phyloP scores from a whole-genome alignment of 2,113 vertebrate genomes.

The Sorex araneus region DNA sequence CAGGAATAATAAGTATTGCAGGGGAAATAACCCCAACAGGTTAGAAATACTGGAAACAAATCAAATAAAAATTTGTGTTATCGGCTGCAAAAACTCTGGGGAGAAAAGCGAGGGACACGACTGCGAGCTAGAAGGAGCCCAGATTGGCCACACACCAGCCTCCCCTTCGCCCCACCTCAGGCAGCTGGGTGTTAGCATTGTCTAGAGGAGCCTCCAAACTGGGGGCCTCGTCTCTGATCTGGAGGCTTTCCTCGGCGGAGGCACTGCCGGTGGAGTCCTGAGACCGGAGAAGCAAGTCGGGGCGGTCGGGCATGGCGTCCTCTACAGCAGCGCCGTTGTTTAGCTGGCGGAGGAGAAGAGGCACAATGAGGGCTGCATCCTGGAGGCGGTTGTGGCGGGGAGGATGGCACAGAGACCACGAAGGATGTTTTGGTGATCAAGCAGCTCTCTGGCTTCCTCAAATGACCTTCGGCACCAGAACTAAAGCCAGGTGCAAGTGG shows the following conservation, averaged over 20 bases:
- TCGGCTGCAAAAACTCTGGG: conserved; percentile 85
- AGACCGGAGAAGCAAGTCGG: conserved; percentile 94
- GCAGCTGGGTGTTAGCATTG: conserved; percentile 98
- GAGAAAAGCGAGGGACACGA: conserved; percentile 81
- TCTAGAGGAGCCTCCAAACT: conserved; percentile 96
- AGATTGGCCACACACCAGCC: conserved; percentile 94
- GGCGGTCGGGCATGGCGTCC: conserved; percentile 93
- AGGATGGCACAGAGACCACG: background rate
- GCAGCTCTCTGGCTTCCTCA: background rate
- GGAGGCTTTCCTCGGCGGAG: conserved; percentile 93
- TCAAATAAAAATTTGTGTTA: conserved; percentile 84
- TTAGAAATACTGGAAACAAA: conserved; percentile 91
- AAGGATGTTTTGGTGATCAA: background rate
- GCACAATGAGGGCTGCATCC: background rate
- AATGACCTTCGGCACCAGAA: background rate
- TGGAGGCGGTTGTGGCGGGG: background rate
- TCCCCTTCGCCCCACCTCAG: conserved; percentile 98
- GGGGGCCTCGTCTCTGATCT: conserved; percentile 93
- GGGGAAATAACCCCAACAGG: conserved; percentile 86
- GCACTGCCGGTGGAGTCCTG: conserved; percentile 95
- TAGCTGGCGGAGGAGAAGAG: conserved; percentile 88
- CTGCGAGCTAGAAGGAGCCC: conserved; percentile 91
- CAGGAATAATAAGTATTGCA: conserved; percentile 10
- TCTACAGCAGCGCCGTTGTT: conserved; percentile 94
- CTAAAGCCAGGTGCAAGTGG: background rate